These are phyloP conservation scores for Halichoerus grypus DNA, from an alignment of 2,113 vertebrate species.

Conservation along the genomic window DNA sequence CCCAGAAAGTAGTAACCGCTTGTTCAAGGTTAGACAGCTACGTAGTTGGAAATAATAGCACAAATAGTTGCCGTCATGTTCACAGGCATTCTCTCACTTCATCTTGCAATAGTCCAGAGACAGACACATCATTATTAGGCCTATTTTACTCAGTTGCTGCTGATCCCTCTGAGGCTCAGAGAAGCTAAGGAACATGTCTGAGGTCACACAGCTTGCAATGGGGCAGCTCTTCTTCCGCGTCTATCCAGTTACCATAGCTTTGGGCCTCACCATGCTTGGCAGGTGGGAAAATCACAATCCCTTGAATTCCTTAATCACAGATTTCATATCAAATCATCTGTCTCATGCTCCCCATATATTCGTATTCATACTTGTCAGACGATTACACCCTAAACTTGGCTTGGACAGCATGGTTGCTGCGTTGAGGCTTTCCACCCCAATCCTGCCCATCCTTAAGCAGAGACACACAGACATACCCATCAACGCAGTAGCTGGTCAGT, in stretches of 20 bases:
- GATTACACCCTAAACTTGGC: not conserved
- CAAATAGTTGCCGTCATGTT: not conserved
- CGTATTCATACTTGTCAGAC: not conserved
- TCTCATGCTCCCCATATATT: not conserved
- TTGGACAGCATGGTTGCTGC: not conserved
- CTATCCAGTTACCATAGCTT: not conserved
- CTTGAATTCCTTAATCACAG: not conserved
- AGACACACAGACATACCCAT: not conserved
- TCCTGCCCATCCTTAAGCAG: not conserved
- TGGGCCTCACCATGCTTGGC: not conserved
- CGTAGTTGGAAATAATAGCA: not conserved
- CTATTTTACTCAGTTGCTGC: not conserved
- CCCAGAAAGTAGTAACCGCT: not conserved
- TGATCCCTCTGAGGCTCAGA: not conserved
- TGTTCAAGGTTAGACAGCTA: not conserved
- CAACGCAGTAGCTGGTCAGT: not conserved
- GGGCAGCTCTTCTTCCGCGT: not conserved
- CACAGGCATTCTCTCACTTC: not conserved
- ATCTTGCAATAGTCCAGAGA: not conserved
- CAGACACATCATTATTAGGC: not conserved
- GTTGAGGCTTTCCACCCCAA: not conserved
- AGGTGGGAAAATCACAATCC: not conserved
- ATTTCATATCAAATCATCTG: not conserved
- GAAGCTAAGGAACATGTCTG: not conserved
- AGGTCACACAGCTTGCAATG: not conserved